phyloP scores from a whole-genome alignment of 2,113 vertebrate genomes.

The Toxotes chatareus region DNA sequence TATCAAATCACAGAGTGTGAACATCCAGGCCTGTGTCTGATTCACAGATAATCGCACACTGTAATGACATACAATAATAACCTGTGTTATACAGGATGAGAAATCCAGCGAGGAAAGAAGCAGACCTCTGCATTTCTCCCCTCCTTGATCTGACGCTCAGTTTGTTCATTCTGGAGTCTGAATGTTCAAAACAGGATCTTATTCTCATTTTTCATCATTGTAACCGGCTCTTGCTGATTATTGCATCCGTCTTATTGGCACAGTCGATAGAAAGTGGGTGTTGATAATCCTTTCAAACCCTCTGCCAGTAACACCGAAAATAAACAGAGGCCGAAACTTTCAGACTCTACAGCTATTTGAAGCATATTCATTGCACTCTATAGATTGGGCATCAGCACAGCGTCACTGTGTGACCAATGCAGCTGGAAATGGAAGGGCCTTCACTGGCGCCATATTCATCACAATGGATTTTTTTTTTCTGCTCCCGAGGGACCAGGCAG shows the following conservation, averaged over 20 bases:
- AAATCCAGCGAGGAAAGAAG: background rate
- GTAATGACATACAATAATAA: conserved; percentile 24
- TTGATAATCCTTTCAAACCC: conserved; percentile 69
- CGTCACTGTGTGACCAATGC: conserved; percentile 57
- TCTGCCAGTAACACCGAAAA: conserved; percentile 70
- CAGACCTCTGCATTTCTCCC: background rate
- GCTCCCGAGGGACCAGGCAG: conserved; percentile 49
- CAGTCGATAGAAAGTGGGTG: conserved; percentile 65
- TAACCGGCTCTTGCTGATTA: conserved; percentile 37
- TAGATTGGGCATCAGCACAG: conserved; percentile 57
- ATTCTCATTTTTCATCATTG: conserved; percentile 45
- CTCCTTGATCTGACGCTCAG: conserved; percentile 17
- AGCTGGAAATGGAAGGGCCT: conserved; percentile 63
- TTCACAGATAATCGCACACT: conserved; percentile 32
- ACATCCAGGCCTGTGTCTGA: conserved; percentile 16
- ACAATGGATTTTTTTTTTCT: conserved; percentile 66
- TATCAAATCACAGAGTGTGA: conserved; percentile 40
- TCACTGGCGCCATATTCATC: conserved; percentile 74
- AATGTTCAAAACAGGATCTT: conserved; percentile 1
- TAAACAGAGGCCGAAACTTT: conserved; percentile 64
- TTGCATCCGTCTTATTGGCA: conserved; percentile 62
- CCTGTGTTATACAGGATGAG: background rate
- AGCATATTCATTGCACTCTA: conserved; percentile 72
- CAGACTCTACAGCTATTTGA: conserved; percentile 54
- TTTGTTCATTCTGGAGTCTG: background rate